Evolutionary conservation across 2,888 invertebrate genomes (phyloP), one percentile per base, ranked within the genome.

Genomic region (Tenthredo amoena): DNA sequence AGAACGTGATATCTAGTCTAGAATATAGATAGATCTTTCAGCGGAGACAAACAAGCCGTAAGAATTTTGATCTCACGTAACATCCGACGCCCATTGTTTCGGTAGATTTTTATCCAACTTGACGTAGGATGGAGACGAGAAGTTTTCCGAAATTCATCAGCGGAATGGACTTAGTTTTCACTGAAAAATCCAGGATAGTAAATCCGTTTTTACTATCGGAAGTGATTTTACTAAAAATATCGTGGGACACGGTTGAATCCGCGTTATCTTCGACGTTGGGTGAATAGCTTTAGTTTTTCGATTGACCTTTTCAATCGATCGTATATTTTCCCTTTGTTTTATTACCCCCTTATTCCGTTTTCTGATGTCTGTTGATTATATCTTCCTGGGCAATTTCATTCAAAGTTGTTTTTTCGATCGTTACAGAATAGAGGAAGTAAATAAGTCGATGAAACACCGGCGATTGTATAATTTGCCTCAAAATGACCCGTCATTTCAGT

Each of bases 161-260:
- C n/a, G 50, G 34, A 77, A 77, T 26, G 2, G 77, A 55, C 34
- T 77, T 55, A 50, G 10, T 77, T 55, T 55, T n/a, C 0, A 55
- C 77, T 12, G 55, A 77, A 31, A 26, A 31, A 68, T 31, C 18
- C 15, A 55, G 18, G 9, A 31, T 31, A 77, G 55, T 18, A 12
- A 10, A 55, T 55, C 34, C 37, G 34, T 77, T 77, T 77, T 77
- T 55, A 77, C 9, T 55, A n/a, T 34, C 34, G 34, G 77, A 77
- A 77, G 77, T 77, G 34, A 50, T 55, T 77, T 55, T 18, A 50
- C 31, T 77, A 18, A 55, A 77, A 50, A 50, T 72, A 50, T 50
- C 77, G 18, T 15, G 4, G 15, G 5, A 18, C 2, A 26, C 12
- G 31, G 55, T 18, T 18, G 43, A 43, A 55, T 50, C 77, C 31